Percentiles rank a stretch among this genome's conserved stretches.
Conservation (phyloP, 2,797 vertebrate species). For the Sarcoramphus papa region DNA sequence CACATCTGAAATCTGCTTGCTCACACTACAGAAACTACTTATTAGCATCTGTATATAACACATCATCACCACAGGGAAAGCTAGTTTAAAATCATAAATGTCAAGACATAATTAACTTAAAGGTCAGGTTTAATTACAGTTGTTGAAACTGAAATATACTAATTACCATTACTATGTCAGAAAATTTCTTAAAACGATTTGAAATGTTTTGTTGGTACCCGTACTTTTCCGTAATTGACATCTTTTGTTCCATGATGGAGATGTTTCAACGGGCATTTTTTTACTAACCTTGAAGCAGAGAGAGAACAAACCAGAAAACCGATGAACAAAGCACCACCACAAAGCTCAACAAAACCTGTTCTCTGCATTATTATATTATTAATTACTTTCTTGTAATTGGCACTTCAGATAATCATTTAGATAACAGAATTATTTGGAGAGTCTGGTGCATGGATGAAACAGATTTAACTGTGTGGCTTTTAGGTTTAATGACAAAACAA, state of each 20-base stretch:
- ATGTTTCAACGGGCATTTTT: not conserved
- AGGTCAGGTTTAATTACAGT: slow-evolving; percentile 82
- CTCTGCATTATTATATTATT: slow-evolving; percentile 49
- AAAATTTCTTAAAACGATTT: slow-evolving; percentile 70
- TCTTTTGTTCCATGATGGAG: slow-evolving; percentile 45
- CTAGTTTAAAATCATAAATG: slow-evolving; percentile 77
- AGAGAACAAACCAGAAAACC: slow-evolving; percentile 31
- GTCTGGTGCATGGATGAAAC: slow-evolving; percentile 17
- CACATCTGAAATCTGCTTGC: slow-evolving; percentile 45
- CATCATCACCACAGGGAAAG: slow-evolving; percentile 69
- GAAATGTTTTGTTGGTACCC: slow-evolving; percentile 64
- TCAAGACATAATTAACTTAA: slow-evolving; percentile 80
- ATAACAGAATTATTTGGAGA: slow-evolving; percentile 58
- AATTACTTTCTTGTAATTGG: slow-evolving; percentile 69
- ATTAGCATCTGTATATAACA: slow-evolving; percentile 68
- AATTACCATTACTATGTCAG: slow-evolving; percentile 68
- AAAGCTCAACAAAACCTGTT: slow-evolving; percentile 4
- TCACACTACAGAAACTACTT: slow-evolving; percentile 63
- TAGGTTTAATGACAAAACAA: slow-evolving; percentile 68
- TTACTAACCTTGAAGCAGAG: not conserved
- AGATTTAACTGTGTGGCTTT: slow-evolving; percentile 45
- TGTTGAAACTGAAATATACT: slow-evolving; percentile 77
- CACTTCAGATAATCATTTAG: slow-evolving; percentile 64
- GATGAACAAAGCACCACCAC: slow-evolving; percentile 11
- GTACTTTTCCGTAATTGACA: slow-evolving; percentile 38